Percentiles rank a stretch among this genome's conserved stretches.
Conservation (phyloP, 2,797 vertebrate species). For the Mormyrops attenuatus region DNA sequence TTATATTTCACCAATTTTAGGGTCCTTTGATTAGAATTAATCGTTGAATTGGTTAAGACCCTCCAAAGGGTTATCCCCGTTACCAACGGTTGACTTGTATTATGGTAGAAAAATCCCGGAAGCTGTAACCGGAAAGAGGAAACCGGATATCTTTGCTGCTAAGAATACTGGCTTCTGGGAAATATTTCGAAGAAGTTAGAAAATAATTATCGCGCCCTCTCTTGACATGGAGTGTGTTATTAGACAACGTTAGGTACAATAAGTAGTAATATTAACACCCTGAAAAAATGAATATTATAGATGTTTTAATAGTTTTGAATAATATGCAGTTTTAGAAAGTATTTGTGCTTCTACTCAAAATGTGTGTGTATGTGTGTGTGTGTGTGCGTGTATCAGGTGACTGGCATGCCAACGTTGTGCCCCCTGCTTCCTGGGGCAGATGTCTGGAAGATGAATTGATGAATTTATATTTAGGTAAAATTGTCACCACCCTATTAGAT, state of each 20-base stretch:
- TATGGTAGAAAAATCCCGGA: neutral
- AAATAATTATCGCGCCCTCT: neutral
- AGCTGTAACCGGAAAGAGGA: neutral
- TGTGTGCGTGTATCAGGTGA: neutral
- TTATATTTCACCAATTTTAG: neutral
- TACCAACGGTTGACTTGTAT: neutral
- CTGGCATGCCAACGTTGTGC: neutral
- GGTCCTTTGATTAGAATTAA: neutral
- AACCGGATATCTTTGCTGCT: neutral
- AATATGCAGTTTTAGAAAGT: neutral
- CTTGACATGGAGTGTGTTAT: neutral
- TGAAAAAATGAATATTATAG: neutral
- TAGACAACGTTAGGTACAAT: neutral
- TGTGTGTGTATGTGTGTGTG: neutral
- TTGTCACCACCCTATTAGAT: neutral
- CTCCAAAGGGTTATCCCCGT: neutral
- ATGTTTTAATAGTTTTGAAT: neutral
- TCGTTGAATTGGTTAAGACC: neutral
- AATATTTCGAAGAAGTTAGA: neutral
- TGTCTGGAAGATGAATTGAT: neutral
- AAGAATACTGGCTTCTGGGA: neutral
- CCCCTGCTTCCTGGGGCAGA: neutral
- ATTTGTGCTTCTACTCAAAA: neutral
- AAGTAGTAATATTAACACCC: neutral
- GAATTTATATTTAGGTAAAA: neutral